Evolutionary conservation across 2,888 invertebrate genomes (phyloP), one percentile per base, ranked within the genome.

Genomic region (Melinaea marsaeus): DNA sequence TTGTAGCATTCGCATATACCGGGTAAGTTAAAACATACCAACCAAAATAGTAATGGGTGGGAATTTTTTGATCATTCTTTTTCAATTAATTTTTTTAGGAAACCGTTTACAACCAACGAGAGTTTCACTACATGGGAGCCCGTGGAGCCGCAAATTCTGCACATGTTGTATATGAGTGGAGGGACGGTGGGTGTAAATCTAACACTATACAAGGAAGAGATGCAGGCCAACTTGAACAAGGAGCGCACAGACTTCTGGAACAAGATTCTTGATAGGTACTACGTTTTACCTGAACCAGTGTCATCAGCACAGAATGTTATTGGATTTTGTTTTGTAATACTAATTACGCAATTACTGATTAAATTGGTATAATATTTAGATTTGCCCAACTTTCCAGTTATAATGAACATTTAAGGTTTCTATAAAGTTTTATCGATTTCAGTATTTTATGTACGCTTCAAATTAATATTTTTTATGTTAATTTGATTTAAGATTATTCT

Each of bases 1-100:
- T 85, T 48, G 67, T 75, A 2, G 67, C 71, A 4, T 90, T 90
- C 64, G 84, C 84, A 4, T 71, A 76, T 45, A 79, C 74, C 37
- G 85, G 88, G 90, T 90, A 75, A 79, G 82, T 71, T n/a, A 22
- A 42, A 51, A 51, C 7, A 51, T 9, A 51, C 4, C 3, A 4
- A 22, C n/a, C 13, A 22, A 22, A n/a, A 13, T 13, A 22, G n/a
- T 13, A 22, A 48, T 13, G 13, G 6, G 9, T 47, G 7, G 5
- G 7, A 37, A 6, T 6, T 13, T 48, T 48, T 48, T 22, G 9
- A 32, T 22, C 0, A 3, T 51, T 7, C 2, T 51, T 32, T 32
- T 51, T 7, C 9, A 9, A 9, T 32, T 9, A 7, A 6, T 4
- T 51, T 51, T 51, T 51, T 51, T 32, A 51, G 51, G 22, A 51